These are phyloP conservation scores for Porites rus DNA, from an alignment of 92 coral and sea anemone species.

Conservation along the genomic window DNA sequence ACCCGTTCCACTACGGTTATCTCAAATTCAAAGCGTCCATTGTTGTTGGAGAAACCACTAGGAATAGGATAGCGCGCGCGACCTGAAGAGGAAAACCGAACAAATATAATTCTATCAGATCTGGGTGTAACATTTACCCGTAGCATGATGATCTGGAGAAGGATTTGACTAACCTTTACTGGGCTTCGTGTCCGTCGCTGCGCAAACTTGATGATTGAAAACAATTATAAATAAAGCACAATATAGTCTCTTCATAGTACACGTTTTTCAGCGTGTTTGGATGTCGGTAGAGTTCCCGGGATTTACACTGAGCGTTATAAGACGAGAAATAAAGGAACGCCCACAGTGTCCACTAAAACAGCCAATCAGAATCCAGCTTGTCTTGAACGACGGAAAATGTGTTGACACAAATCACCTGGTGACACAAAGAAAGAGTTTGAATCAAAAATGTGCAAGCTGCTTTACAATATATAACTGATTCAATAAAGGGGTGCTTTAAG, in stretches of 20 bases:
- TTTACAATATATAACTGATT: not conserved
- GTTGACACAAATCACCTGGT: slow-evolving; percentile 78
- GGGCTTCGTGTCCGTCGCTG: slow-evolving; percentile 28
- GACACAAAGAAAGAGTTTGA: slow-evolving; percentile 5
- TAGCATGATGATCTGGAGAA: not conserved
- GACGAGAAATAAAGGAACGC: slow-evolving; percentile 79
- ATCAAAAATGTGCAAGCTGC: not conserved
- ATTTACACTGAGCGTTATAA: slow-evolving; percentile 71
- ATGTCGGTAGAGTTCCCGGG: slow-evolving; percentile 44
- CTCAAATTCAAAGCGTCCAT: slow-evolving; percentile 43
- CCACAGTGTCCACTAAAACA: slow-evolving; percentile 53
- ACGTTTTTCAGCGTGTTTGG: slow-evolving; percentile 14
- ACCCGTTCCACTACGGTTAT: slow-evolving; percentile 52
- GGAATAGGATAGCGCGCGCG: slow-evolving; percentile 31
- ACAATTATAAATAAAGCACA: slow-evolving; percentile 46
- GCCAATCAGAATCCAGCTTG: slow-evolving; percentile 75
- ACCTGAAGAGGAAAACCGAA: slow-evolving; percentile 34
- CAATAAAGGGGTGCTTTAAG: no score
- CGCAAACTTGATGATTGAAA: slow-evolving; percentile 36
- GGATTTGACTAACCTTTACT: slow-evolving; percentile 45
- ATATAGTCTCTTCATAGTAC: slow-evolving; percentile 61
- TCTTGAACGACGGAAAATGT: slow-evolving; percentile 44
- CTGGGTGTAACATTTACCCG: not conserved
- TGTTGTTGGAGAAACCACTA: slow-evolving; percentile 7
- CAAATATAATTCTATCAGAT: not conserved